Evolutionary conservation across 1,140 invertebrate genomes (phyloP), one percentile per base, ranked within the genome.

Genomic region (Procambarus virginalis): DNA sequence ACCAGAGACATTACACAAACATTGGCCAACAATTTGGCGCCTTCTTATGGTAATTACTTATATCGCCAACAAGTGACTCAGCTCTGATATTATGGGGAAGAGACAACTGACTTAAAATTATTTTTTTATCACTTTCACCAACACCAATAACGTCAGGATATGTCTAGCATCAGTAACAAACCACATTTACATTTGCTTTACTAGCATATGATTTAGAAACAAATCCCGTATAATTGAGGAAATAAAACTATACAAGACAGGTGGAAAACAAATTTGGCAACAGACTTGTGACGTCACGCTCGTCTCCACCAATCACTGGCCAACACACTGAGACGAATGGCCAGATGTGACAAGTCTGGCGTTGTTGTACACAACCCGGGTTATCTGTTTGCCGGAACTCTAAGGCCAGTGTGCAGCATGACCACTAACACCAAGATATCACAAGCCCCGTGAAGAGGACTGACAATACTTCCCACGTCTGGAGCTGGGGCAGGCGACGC

Each of bases 341-440:
- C 51, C 20, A 49, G 48, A 9, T 20, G 22, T n/a, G 10, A 34
- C 4, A 34, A 73, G 68, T 73, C 22, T 73, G 68, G 20, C 68
- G 68, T 73, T 20, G 1, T 1, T 20, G 60, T 64, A 73, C 68
- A 73, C n/a, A 34, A 34, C 6, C n/a, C 10, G 22, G 68, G 68
- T 34, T 68, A 58, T 68, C 64, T 68, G 20, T 34, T 68, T 55
- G 51, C 51, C 12, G 51, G 12, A 55, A 6, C 60, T 34, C 34
- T 82, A 68, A 46, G 80, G 58, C 51, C 55, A 49, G 34, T 81
- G n/a, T 22, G 79, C 17, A 81, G 55, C 80, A 22, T 68, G 1
- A 20, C 80, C 80, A 68, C 80, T 46, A 68, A 45, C 60, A 82
- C 9, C 80, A 34, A 45, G 58, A 17, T 82, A 82, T 82, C 80